Evolutionary conservation across 2,113 vertebrate species (phyloP).

Genomic region (Platycercus adscitus): DNA sequence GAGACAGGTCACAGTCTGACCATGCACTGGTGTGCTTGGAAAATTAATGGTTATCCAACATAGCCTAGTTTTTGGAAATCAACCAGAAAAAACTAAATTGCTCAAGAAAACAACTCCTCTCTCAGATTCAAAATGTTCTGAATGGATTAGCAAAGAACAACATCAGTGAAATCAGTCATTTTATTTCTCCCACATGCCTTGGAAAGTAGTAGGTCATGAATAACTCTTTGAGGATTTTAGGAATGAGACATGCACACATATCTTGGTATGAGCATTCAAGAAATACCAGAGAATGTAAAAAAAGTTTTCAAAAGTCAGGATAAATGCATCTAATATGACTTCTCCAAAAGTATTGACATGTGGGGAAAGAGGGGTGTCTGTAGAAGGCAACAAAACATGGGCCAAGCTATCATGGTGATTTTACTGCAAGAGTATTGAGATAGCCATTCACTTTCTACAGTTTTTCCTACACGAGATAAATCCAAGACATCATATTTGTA

Average conservation of each 20-base stretch:
- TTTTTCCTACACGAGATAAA: background rate
- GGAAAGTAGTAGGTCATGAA: slow-evolving; percentile 39
- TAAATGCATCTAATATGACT: background rate
- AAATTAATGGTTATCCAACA: slow-evolving; percentile 34
- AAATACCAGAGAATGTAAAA: background rate
- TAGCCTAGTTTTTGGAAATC: slow-evolving; percentile 53
- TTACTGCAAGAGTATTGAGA: background rate
- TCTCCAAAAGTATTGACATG: background rate
- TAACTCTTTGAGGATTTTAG: background rate
- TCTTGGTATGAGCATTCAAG: background rate
- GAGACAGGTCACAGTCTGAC: slow-evolving; percentile 42
- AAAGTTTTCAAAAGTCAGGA: background rate
- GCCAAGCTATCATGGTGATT: background rate
- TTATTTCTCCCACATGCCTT: slow-evolving; percentile 37
- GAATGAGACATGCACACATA: fast-evolving
- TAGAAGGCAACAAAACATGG: background rate
- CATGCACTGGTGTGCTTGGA: slow-evolving; percentile 43
- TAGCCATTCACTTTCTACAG: background rate
- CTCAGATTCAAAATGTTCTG: slow-evolving; percentile 44
- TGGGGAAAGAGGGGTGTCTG: background rate
- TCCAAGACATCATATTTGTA: background rate
- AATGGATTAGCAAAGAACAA: slow-evolving; percentile 43
- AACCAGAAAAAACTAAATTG: slow-evolving; percentile 55
- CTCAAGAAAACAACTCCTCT: slow-evolving; percentile 54
- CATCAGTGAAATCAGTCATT: slow-evolving; percentile 14